These are phyloP conservation scores for Drosophila bocki DNA, from an alignment of 1,140 invertebrate genomes.

Conservation along the genomic window DNA sequence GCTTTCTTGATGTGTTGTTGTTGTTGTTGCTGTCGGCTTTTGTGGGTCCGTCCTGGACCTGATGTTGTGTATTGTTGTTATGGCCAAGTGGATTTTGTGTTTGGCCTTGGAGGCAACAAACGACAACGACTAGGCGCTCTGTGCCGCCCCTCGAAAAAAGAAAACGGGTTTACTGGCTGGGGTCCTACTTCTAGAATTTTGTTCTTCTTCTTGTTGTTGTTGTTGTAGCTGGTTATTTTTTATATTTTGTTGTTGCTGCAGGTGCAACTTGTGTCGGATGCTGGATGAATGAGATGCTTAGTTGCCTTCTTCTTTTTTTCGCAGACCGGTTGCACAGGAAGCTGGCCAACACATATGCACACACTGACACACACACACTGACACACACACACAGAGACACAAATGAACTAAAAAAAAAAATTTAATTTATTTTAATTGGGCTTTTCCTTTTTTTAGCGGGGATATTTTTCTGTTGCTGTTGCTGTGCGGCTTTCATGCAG, in stretches of 20 bases:
- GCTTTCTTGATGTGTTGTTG: neutral
- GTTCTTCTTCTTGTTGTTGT: neutral
- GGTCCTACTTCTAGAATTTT: constrained; percentile 27
- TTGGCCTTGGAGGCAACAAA: constrained; percentile 28
- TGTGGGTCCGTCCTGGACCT: constrained; percentile 3
- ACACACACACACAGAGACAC: constrained; percentile 17
- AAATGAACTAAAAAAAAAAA: constrained; percentile 45
- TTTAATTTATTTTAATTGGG: constrained; percentile 31
- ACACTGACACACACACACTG: too few species aligned
- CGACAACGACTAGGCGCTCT: neutral
- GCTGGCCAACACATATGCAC: constrained; percentile 10
- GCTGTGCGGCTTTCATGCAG: constrained; percentile 15
- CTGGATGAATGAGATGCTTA: constrained; percentile 45
- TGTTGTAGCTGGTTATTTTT: constrained; percentile 9
- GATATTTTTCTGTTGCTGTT: constrained; percentile 1
- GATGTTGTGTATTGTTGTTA: constrained; percentile 39
- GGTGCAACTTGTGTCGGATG: constrained; percentile 61
- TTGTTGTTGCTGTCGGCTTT: constrained; percentile 8
- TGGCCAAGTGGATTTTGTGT: constrained; percentile 42
- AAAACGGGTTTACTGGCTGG: constrained; percentile 28
- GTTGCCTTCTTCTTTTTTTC: constrained; percentile 39
- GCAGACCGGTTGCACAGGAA: constrained; percentile 68
- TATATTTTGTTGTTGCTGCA: constrained; percentile 40
- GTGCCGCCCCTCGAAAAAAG: constrained; percentile 13
- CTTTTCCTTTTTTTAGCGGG: constrained; percentile 14